Evolutionary conservation across 2,888 invertebrate species (phyloP).

Genomic region (Cremastinae sp.): DNA sequence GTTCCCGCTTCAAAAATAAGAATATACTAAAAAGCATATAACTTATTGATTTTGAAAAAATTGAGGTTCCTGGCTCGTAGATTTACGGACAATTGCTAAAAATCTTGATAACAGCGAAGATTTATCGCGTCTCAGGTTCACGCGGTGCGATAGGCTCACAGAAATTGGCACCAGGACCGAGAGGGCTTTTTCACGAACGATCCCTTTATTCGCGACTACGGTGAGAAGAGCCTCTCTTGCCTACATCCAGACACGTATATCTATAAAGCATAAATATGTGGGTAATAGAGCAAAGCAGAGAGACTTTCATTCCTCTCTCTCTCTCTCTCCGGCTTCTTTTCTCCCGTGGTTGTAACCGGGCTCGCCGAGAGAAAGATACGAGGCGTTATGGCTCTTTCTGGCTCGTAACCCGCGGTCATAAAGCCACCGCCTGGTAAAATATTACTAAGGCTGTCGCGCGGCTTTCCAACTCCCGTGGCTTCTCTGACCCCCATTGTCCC

Average conservation of each 20-base stretch:
- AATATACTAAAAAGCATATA: constrained; percentile 43
- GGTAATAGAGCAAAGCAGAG: constrained; percentile 64
- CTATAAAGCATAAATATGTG: not conserved
- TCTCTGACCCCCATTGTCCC: constrained; percentile 24
- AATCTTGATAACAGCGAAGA: no score
- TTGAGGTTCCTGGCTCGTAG: no score
- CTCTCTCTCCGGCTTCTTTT: constrained; percentile 30
- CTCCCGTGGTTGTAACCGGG: not conserved
- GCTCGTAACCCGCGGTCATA: constrained; percentile 79
- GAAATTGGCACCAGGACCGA: constrained; percentile 75
- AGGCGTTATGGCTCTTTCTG: constrained; percentile 79
- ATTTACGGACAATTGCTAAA: no score
- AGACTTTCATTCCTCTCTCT: constrained; percentile 53
- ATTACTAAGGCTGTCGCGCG: constrained; percentile 71
- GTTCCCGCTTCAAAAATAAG: constrained; percentile 49
- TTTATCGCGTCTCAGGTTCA: constrained; percentile 76
- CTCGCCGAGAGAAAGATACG: constrained; percentile 67
- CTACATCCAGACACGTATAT: not conserved
- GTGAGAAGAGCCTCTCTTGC: constrained; percentile 22
- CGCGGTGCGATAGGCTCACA: constrained; percentile 75
- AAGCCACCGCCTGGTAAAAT: constrained; percentile 78
- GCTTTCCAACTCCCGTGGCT: constrained; percentile 49
- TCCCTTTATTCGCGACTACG: constrained; percentile 53
- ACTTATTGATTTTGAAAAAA: no score
- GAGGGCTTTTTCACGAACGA: constrained; percentile 72